Evolutionary conservation across 92 coral and sea anemone species (phyloP), one percentile per base, ranked within the genome.

Genomic region (Bergia puertoricense): DNA sequence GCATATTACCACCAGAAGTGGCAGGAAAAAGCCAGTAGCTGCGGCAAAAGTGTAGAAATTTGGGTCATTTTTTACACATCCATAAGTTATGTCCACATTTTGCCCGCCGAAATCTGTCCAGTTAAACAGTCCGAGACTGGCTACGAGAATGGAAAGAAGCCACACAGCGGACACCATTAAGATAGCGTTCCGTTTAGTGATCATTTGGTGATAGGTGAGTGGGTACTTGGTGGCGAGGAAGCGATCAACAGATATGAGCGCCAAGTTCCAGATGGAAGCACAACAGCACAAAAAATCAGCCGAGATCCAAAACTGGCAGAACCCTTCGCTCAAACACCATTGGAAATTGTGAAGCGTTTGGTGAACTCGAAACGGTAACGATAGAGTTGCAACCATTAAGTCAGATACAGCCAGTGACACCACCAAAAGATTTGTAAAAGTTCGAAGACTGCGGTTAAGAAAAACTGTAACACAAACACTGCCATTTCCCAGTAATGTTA

Each of bases 211-310:
- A 83, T 95, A 95, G 62, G 88, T 90, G 66, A 95, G 91, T 0
- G 98, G 98, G 74, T 93, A 95, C 41, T 94, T 92, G 6, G 96
- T 89, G 73, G 98, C 98, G 56, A 95, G 89, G 89, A 93, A 94
- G 20, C 98, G 90, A 50, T 95, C 98, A 65, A 95, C 73, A 1
- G 96, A 89, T 18, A 95, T 90, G 43, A 95, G 88, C 16, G 98
- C 98, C 15, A 95, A 85, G 86, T 93, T 93, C 56, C 94, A 88
- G 23, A 93, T 95, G 0, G 98, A 95, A 10, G 98, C 98, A 37
- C 93, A 90, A 88, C 96, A 94, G 41, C 94, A 92, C 18, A 95
- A 69, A 9, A 89, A 45, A 86, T 95, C 98, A 40, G 91, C 93
- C 88, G 91, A 94, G n/a, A 94, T 79, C 94, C 95, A 95, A 74